Evolutionary conservation across 2,888 invertebrate genomes (phyloP), one percentile per base, ranked within the genome.

Genomic region (Brachypterus glaber): DNA sequence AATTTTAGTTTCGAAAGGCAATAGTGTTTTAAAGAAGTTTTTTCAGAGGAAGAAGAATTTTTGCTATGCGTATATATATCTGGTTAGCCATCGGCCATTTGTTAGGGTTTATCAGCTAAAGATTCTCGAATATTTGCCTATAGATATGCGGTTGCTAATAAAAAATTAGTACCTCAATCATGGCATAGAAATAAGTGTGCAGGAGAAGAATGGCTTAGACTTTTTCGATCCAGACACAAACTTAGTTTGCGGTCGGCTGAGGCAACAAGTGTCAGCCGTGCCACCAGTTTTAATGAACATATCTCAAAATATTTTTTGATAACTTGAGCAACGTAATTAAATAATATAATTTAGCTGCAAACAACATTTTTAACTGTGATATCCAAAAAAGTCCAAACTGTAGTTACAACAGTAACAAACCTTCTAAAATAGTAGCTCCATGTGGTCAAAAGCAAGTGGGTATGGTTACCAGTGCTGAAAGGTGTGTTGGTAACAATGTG

Each of bases 61-160:
- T n/a, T n/a, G n/a, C n/a, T n/a, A n/a, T n/a, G n/a, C n/a, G n/a
- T n/a, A n/a, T n/a, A n/a, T n/a, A n/a, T n/a, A n/a, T n/a, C n/a
- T n/a, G n/a, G n/a, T n/a, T n/a, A n/a, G n/a, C n/a, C n/a, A n/a
- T n/a, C n/a, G n/a, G n/a, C n/a, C n/a, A n/a, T n/a, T n/a, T n/a
- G n/a, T n/a, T n/a, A n/a, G n/a, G n/a, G n/a, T n/a, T n/a, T n/a
- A n/a, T n/a, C n/a, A n/a, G n/a, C n/a, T n/a, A n/a, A n/a, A n/a
- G n/a, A n/a, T n/a, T n/a, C n/a, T n/a, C n/a, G n/a, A n/a, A n/a
- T 11, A 27, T 30, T 37, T 5, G 40, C 37, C 3, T 43, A 34
- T 18, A 17, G 29, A 30, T 37, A 43, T 40, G 41, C 41, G 38
- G 42, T 48, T 37, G 42, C 45, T 29, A 43, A 47, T 37, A 27